A percentile compares a stretch with the other conserved stretches of the same genome.
These are phyloP conservation scores for Grallaria varia DNA, from an alignment of 2,113 vertebrate genomes.

Conservation along the genomic window DNA sequence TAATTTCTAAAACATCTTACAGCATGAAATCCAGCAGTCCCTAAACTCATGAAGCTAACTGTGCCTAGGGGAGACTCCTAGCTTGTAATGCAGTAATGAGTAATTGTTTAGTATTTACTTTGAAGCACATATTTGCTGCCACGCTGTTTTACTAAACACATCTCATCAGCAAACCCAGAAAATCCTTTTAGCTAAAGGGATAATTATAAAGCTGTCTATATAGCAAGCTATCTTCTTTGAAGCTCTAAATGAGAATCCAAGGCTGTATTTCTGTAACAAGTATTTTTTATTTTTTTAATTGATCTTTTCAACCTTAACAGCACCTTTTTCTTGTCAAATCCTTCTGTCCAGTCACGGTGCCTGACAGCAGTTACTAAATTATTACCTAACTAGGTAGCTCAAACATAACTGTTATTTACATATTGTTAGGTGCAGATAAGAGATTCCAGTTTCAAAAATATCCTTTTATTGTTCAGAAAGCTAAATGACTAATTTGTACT, in stretches of 20 bases:
- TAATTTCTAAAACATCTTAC: constrained; percentile 19
- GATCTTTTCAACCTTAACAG: not conserved
- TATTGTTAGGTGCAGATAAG: not conserved
- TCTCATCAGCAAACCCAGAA: constrained; percentile 49
- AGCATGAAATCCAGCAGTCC: constrained; percentile 1
- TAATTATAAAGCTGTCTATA: constrained; percentile 39
- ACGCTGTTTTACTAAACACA: constrained; percentile 24
- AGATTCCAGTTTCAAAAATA: not conserved
- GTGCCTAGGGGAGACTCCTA: not conserved
- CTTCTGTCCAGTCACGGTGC: not conserved
- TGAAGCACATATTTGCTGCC: constrained; percentile 32
- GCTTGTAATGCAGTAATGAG: constrained; percentile 29
- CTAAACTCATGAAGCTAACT: constrained; percentile 6
- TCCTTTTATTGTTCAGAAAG: not conserved
- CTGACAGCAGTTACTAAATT: not conserved
- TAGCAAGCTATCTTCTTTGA: constrained; percentile 19
- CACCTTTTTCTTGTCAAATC: not conserved
- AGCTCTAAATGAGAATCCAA: not conserved
- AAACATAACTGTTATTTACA: not conserved
- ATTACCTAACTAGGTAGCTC: not conserved
- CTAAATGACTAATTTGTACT: not conserved
- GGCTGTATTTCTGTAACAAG: not conserved
- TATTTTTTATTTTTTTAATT: not conserved
- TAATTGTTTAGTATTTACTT: constrained; percentile 55
- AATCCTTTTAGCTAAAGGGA: constrained; percentile 9